Conservation (phyloP, 2,888 invertebrate genomes). For the Euplexia lucipara region DNA sequence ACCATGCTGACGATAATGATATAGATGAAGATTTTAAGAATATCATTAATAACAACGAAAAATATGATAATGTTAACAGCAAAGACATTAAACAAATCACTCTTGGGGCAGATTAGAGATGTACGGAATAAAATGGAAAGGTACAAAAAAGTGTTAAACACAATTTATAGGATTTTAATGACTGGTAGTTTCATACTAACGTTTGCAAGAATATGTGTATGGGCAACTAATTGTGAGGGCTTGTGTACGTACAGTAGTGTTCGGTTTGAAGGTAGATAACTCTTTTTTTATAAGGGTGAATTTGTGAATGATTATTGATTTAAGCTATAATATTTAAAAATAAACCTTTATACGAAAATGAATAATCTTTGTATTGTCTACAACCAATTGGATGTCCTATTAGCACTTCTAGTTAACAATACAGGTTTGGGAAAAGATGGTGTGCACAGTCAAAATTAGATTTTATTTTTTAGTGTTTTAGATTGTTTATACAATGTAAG, state of each 20-base stretch:
- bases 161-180: constrained; percentile 11
- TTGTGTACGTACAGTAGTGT: constrained; percentile 23
- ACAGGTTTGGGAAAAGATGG: constrained; percentile 29
- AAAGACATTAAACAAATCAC: constrained; percentile 2
- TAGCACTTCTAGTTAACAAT: constrained; percentile 44
- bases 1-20: neutral
- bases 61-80: neutral
- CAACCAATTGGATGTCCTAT: constrained; percentile 15
- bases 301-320: constrained; percentile 9
- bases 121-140: constrained; percentile 31
- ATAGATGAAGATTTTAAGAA: neutral
- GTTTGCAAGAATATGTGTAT: constrained; percentile 26
- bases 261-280: constrained; percentile 22
- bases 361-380: constrained; percentile 35
- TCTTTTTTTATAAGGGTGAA: neutral
- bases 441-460: constrained; percentile 26
- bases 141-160: constrained; percentile 27
- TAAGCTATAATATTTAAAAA: constrained; percentile 19
- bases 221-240: constrained; percentile 55
- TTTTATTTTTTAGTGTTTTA: neutral
- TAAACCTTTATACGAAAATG: constrained; percentile 13
- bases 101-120: constrained; percentile 12
- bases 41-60: neutral
- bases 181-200: constrained; percentile 52
- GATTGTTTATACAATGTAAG: constrained; percentile 9